Base-by-base conservation (phyloP, 2,888 invertebrate genomes). In the Torymus aiolomorphi region DNA sequence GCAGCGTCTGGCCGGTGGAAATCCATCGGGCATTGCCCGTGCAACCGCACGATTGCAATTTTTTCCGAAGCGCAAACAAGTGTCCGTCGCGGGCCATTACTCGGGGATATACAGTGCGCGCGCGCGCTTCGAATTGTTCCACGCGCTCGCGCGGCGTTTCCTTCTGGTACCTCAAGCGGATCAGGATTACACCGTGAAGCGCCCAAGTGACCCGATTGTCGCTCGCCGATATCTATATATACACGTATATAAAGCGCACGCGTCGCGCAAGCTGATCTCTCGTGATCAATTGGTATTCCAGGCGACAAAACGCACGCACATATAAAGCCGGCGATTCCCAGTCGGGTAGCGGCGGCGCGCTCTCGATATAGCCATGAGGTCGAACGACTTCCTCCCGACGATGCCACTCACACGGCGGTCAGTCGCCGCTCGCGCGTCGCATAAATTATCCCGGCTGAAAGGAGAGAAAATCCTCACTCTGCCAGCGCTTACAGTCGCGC, bases 161-260 rank as follows among this genome's bases (percentile, higher is more conserved):
- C 65, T 31, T 63, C 42, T 61, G 49, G 20, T 74, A 66, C 66
- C 57, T 18, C 56, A 14, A 61, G 42, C 42, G 31, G 12, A 42
- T 42, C 42, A 42, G 42, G 42, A 42, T 42, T 42, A 51, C 49
- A 20, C 24, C 20, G 52, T 8, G 61, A 61, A 31, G 49, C 13
- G 56, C 42, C 80, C 80, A 76, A 80, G 76, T 80, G 80, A 80
- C 80, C 80, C 72, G 80, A 75, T 80, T 80, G 76, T 14, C 16
- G 59, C 16, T 10, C n/a, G 56, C 24, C 63, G 57, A 24, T 69
- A 5, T 54, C 20, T 11, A 54, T 57, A 51, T 11, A n/a, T 20
- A 42, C 18, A 42, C 11, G 18, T 42, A 42, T 42, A 42, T 42
- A 42, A 42, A 42, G 42, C 49, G 59, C 14, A 14, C 16, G 56